A percentile compares a stretch with the other conserved stretches of the same genome.
Evolutionary conservation across 2,113 vertebrate genomes (phyloP).

Genomic region (Corythaixoides concolor): DNA sequence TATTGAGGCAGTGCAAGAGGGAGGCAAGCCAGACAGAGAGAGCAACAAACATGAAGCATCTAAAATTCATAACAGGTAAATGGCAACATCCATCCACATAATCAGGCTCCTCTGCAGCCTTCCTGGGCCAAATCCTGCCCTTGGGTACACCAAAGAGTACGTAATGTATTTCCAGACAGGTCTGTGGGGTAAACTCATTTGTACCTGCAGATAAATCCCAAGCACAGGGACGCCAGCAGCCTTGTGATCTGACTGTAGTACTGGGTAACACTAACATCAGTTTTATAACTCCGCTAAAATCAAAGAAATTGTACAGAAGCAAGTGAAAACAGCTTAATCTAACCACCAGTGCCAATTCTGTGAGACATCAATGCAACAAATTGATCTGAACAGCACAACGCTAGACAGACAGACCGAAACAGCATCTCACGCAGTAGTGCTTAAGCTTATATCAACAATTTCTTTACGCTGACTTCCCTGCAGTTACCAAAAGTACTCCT

Average conservation of each 20-base stretch:
- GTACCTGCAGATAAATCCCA: neutral
- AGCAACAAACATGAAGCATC: neutral
- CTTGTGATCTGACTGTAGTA: neutral
- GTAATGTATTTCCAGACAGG: neutral
- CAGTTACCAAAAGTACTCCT: neutral
- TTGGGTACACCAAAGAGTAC: neutral
- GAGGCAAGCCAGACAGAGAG: neutral
- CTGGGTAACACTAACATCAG: neutral
- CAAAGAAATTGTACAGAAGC: neutral
- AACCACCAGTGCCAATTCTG: neutral
- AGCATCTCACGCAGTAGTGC: neutral
- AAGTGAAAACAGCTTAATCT: neutral
- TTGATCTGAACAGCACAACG: neutral
- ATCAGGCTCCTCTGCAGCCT: neutral
- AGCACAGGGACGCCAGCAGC: neutral
- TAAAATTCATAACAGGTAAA: neutral
- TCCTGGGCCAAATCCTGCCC: neutral
- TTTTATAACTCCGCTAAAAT: neutral
- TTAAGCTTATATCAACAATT: neutral
- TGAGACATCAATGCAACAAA: neutral
- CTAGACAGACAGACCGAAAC: neutral
- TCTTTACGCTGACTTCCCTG: neutral
- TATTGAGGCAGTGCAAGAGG: neutral
- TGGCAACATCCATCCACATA: neutral
- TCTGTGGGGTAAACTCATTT: neutral